Evolutionary conservation across 2,797 vertebrate species (phyloP), one percentile per base, ranked within the genome.

Genomic region (Propithecus perrieri): DNA sequence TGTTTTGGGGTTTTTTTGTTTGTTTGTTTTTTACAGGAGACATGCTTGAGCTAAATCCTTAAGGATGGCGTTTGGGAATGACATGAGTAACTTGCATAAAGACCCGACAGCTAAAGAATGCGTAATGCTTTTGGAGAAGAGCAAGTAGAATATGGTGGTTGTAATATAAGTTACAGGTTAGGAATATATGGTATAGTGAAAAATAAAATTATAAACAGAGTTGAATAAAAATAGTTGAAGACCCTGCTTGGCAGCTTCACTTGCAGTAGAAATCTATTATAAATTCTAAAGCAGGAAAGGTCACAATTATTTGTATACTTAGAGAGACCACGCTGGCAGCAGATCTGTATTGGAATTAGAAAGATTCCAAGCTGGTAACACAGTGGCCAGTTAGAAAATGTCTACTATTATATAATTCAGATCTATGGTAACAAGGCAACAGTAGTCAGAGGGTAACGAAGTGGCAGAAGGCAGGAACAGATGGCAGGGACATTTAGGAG

Each of bases 181-280:
- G 53, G 20, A 55, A 55, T 55, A 55, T 55, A 55, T 18, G 30
- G 1, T 26, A 13, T 18, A 75, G 28, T 46, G 22, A 30, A 72
- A 96, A 95, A 90, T 89, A 87, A 87, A 89, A 57, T 33, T 92
- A 84, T 79, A 90, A 90, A 81, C 72, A 85, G 48, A 59, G 22
- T 83, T 87, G 50, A 20, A 75, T 75, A 67, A 92, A 72, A 87
- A 55, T 69, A n/a, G 14, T 86, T 87, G 69, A 94, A 9, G 30
- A 5, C 35, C 53, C 59, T 41, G 24, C 35, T 65, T 67, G 18
- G 28, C 57, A 89, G 46, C 50, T 43, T 81, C 50, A 35, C 6
- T 74, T 85, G 17, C 2, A 9, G 4, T 63, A 75, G 65, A 95
- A 84, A 92, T 57, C 20, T 24, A 83, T 14, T 50, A 2, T 15